These are phyloP conservation scores for Mastacembelus armatus DNA, from an alignment of 2,797 vertebrate species.

Conservation along the genomic window DNA sequence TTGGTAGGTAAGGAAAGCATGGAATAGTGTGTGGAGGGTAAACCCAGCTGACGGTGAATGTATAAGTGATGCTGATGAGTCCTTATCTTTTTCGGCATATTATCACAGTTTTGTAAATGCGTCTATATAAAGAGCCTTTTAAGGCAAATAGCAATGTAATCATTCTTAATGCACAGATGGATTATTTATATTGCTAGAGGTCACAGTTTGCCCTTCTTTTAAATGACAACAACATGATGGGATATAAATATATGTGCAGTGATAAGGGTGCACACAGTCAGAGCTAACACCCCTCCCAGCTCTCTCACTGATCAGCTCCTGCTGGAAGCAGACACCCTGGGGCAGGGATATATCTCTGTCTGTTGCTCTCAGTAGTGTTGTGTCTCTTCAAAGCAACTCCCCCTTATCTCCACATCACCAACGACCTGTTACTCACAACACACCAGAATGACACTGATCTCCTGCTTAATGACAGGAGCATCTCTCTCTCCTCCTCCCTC, in stretches of 20 bases:
- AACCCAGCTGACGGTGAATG: too few species aligned
- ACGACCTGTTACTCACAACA: conserved; percentile 31
- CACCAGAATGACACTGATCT: conserved; percentile 43
- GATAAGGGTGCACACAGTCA: conserved; percentile 10
- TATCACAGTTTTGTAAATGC: too few species aligned
- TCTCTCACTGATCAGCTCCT: conserved; percentile 31
- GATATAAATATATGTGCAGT: neutral
- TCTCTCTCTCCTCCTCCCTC: neutral
- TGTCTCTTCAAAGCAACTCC: conserved; percentile 56
- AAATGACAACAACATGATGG: neutral
- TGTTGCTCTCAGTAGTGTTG: conserved; percentile 50
- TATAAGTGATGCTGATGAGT: too few species aligned
- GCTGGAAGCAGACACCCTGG: conserved; percentile 50
- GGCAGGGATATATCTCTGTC: conserved; percentile 44
- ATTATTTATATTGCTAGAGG: neutral
- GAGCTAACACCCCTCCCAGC: neutral
- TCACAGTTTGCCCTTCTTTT: neutral
- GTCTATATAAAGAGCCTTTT: too few species aligned
- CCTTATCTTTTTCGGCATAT: too few species aligned
- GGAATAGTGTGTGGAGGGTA: neutral
- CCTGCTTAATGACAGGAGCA: conserved; percentile 24
- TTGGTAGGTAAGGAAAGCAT: neutral
- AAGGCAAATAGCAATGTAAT: too few species aligned
- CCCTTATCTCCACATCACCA: neutral
- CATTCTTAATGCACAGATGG: too few species aligned